Base-by-base conservation (phyloP, 1,140 invertebrate genomes). In the Aradophagus sp. region DNA sequence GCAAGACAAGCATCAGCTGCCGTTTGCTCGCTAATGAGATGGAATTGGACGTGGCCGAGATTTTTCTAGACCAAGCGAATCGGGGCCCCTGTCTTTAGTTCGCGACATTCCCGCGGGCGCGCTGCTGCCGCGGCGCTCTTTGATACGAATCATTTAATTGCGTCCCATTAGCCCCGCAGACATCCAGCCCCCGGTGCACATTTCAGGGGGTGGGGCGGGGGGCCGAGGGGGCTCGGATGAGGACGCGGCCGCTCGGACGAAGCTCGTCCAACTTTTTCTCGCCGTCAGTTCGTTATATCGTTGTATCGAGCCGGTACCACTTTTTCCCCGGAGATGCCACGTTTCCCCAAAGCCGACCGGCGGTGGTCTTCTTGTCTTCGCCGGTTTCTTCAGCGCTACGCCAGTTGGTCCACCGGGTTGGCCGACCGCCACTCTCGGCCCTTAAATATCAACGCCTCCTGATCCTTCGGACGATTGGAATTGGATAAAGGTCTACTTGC, bases 111-210 rank as follows among this genome's bases (percentile, higher is more conserved):
- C 77, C 83, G 84, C 80, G 80, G 77, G 74, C 76, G 76, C 74
- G 77, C 79, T 78, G 80, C 45, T 67, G 80, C 45, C 58, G 83
- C 84, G 81, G 82, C 74, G 77, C 78, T 81, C 84, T 86, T 86
- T 86, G 84, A 86, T 84, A 83, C 81, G 78, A 84, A 85, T 85
- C 84, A 73, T 85, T 85, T 86, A 86, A 86, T 86, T 86, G 84
- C 83, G 80, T 81, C 83, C 84, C 84, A 86, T 86, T 86, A 86
- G 84, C 81, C 73, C 77, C 76, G 73, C 55, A 61, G 69, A 62
- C 62, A 61, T 71, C 59, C 41, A 63, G 66, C 73, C 61, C 71
- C 59, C 65, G 70, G 50, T 80, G 78, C 77, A 80, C 77, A 80
- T 76, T 73, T 71, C 73, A 76, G 71, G 55, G 55, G 68, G 62